Evolutionary conservation across 2,888 invertebrate species (phyloP).

Genomic region (Latrodectus elegans): DNA sequence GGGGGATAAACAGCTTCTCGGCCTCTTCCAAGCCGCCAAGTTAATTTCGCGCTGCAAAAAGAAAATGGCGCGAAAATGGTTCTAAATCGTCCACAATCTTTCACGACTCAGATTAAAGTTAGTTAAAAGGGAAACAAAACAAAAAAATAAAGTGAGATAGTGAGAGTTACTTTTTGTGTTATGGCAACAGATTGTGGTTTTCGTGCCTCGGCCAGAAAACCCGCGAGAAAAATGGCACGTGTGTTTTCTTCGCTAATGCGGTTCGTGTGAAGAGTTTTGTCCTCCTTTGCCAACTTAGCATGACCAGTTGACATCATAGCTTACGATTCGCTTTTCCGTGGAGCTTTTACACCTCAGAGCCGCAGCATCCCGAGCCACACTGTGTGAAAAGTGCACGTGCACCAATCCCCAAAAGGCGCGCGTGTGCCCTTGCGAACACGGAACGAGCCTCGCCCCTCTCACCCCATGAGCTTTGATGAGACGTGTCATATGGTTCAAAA

Average conservation of each 20-base stretch:
- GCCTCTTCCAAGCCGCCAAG: too few relatives aligned
- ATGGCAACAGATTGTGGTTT: neutral
- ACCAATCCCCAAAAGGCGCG: too few relatives aligned
- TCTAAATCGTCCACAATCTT: too few relatives aligned
- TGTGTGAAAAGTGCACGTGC: slow-evolving; percentile 1
- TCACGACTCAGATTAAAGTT: too few relatives aligned
- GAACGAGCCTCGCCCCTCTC: too few relatives aligned
- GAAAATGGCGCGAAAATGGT: too few relatives aligned
- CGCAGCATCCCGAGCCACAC: neutral
- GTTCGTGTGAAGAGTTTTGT: neutral
- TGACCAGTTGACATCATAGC: slow-evolving; percentile 5
- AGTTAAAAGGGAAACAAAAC: too few relatives aligned
- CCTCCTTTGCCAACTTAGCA: neutral
- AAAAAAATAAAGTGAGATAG: neutral
- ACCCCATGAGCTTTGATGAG: too few relatives aligned
- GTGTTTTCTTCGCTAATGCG: slow-evolving; percentile 1
- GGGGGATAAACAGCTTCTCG: too few relatives aligned
- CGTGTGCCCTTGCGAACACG: too few relatives aligned
- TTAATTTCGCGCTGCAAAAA: too few relatives aligned
- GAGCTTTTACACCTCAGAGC: neutral
- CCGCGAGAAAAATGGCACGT: neutral
- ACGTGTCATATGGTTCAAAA: too few relatives aligned
- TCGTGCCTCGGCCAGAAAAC: neutral
- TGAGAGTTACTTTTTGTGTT: neutral
- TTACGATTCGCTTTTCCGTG: neutral